Conservation (phyloP, 1,140 invertebrate genomes). For the Drosophila insularis region DNA sequence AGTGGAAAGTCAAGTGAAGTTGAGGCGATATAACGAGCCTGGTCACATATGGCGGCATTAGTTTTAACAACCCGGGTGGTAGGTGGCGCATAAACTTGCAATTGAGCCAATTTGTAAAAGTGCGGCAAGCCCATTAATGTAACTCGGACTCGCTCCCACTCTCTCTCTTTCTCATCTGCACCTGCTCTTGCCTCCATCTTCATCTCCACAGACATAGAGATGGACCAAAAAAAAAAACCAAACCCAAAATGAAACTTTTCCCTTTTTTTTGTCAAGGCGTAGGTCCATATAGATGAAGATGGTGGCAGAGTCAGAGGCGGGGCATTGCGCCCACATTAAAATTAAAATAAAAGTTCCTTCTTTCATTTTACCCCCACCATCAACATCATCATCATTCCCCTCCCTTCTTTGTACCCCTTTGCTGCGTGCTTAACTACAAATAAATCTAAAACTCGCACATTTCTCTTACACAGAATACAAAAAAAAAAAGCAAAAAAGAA, state of each 20-base stretch:
- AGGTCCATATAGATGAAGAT: neutral
- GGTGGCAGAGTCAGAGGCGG: neutral
- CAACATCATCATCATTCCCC: neutral
- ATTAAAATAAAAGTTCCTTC: constrained; percentile 74
- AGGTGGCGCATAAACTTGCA: constrained; percentile 73
- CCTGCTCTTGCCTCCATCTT: constrained; percentile 8
- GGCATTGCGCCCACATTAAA: constrained; percentile 65
- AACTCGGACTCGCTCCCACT: constrained; percentile 2
- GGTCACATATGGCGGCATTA: constrained; percentile 77
- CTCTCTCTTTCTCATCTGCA: constrained; percentile 27
- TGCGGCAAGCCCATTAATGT: constrained; percentile 77
- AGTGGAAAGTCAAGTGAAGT: constrained; percentile 42
- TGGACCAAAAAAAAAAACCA: neutral
- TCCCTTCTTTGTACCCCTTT: constrained; percentile 24
- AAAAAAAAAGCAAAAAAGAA: constrained; percentile 12
- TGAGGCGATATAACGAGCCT: constrained; percentile 60
- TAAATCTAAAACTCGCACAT: constrained; percentile 79
- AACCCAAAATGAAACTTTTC: constrained; percentile 17
- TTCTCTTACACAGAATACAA: constrained; percentile 59
- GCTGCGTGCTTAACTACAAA: constrained; percentile 59
- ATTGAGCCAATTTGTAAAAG: constrained; percentile 81
- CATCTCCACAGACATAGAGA: too few relatives aligned
- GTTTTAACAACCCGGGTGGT: constrained; percentile 32
- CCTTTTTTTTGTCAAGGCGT: constrained; percentile 18
- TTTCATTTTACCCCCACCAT: constrained; percentile 6